A percentile compares a stretch with the other conserved stretches of the same genome.
Evolutionary conservation across 2,888 invertebrate species (phyloP).

Genomic region (Molanna angustata): DNA sequence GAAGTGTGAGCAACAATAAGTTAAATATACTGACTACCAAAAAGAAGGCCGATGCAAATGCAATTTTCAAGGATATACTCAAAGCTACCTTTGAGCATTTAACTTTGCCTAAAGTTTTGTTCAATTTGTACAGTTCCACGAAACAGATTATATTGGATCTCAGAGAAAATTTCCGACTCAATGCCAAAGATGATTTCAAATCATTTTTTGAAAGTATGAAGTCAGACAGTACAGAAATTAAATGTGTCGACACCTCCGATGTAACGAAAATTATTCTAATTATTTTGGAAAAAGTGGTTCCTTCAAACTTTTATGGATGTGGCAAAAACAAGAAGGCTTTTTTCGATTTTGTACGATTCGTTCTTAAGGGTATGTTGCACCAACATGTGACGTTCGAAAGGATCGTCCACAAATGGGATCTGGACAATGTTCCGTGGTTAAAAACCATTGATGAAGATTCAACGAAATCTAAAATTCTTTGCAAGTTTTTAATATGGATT

Average conservation of each 20-base stretch:
- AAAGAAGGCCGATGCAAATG: constrained; percentile 3
- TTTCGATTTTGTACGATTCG: constrained; percentile 38
- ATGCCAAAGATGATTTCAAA: constrained; percentile 25
- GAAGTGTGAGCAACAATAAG: constrained; percentile 23
- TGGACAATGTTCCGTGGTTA: constrained; percentile 40
- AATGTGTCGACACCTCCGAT: constrained; percentile 39
- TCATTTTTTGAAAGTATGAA: constrained; percentile 17
- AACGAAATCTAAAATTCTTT: constrained; percentile 36
- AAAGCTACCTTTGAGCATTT: background rate
- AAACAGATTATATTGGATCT: constrained; percentile 12
- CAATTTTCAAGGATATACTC: constrained; percentile 19
- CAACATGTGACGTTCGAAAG: constrained; percentile 42
- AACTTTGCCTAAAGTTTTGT: background rate
- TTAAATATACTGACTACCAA: constrained; percentile 23
- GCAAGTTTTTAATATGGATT: constrained; percentile 41
- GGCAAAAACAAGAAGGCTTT: constrained; percentile 44
- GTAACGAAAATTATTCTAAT: constrained; percentile 40
- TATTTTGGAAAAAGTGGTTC: constrained; percentile 42
- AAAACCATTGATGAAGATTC: constrained; percentile 28
- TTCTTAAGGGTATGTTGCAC: constrained; percentile 46
- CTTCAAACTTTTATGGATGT: constrained; percentile 41
- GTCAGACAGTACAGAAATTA: constrained; percentile 33
- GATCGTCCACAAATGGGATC: constrained; percentile 42
- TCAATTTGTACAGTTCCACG: background rate
- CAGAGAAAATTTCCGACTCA: constrained; percentile 13